phyloP scores from a whole-genome alignment of 1,140 invertebrate species.

The Capitella teleta region DNA sequence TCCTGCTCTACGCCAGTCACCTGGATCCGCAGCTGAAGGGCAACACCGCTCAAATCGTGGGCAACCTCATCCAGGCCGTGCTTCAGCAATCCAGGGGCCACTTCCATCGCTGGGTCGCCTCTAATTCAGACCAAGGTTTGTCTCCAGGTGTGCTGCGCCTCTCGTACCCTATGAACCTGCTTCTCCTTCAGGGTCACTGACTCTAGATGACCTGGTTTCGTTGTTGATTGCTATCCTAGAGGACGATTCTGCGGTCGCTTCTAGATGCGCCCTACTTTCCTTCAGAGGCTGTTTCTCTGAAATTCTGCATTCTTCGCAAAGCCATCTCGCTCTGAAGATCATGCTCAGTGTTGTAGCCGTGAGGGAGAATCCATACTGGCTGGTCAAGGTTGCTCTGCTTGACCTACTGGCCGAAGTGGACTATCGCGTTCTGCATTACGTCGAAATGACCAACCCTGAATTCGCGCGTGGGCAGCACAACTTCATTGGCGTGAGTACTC shows the following conservation, averaged over 20 bases:
- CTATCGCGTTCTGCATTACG: too few relatives aligned
- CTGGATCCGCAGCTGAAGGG: slow-evolving; percentile 73
- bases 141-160: neutral
- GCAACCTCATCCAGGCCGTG: slow-evolving; percentile 54
- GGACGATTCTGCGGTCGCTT: slow-evolving; percentile 38
- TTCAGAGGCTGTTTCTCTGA: slow-evolving; percentile 20
- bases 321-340: slow-evolving; percentile 40
- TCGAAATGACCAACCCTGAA: too few relatives aligned
- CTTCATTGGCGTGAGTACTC: too few relatives aligned
- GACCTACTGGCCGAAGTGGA: too few relatives aligned
- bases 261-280: slow-evolving; percentile 31
- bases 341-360: slow-evolving; percentile 54
- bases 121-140: neutral
- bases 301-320: slow-evolving; percentile 47
- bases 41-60: slow-evolving; percentile 48
- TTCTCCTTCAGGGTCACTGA: slow-evolving; percentile 13
- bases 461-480: too few relatives aligned
- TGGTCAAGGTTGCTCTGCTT: slow-evolving; percentile 81
- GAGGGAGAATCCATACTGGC: slow-evolving; percentile 68
- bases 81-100: slow-evolving; percentile 51
- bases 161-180: neutral
- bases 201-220: slow-evolving; percentile 23
- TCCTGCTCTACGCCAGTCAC: slow-evolving; percentile 59
- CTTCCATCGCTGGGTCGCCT: slow-evolving; percentile 25
- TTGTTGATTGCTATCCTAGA: slow-evolving; percentile 29